Conservation (phyloP, 2,113 vertebrate species). For the Riparia riparia region DNA sequence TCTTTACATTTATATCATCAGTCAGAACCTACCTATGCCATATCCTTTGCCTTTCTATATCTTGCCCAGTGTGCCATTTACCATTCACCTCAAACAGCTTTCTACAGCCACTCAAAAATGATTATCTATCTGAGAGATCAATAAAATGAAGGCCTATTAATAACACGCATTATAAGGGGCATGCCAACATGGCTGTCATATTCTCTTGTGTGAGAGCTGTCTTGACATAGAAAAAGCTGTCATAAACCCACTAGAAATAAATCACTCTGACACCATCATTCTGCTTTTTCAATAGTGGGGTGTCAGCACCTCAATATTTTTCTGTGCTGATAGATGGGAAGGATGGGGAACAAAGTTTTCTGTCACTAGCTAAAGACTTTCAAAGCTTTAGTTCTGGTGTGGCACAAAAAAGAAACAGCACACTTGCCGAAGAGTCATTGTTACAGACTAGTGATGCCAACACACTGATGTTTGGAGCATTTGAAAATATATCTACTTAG, state of each 20-base stretch:
- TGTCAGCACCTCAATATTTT: conserved; percentile 30
- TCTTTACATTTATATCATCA: conserved; percentile 27
- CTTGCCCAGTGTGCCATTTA: not conserved
- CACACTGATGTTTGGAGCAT: not conserved
- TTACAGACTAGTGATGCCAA: not conserved
- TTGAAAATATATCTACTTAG: not conserved
- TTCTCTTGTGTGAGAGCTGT: not conserved
- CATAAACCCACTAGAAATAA: conserved; percentile 41
- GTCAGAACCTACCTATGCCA: not conserved
- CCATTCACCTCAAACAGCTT: conserved; percentile 49
- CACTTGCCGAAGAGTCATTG: not conserved
- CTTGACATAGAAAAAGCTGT: conserved; percentile 14
- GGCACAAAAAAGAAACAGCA: not conserved
- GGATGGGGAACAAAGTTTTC: not conserved
- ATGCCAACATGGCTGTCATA: conserved; percentile 35
- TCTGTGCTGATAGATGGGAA: not conserved
- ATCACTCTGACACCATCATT: conserved; percentile 47
- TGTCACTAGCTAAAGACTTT: not conserved
- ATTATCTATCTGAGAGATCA: conserved; percentile 62
- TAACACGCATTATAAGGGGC: conserved; percentile 28
- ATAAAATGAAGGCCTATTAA: conserved; percentile 64
- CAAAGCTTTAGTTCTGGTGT: not conserved
- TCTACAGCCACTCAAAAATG: conserved; percentile 50
- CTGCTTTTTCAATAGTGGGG: not conserved
- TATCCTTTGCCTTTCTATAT: not conserved